Conservation (phyloP, 2,113 vertebrate species). For the Sprattus sprattus region DNA sequence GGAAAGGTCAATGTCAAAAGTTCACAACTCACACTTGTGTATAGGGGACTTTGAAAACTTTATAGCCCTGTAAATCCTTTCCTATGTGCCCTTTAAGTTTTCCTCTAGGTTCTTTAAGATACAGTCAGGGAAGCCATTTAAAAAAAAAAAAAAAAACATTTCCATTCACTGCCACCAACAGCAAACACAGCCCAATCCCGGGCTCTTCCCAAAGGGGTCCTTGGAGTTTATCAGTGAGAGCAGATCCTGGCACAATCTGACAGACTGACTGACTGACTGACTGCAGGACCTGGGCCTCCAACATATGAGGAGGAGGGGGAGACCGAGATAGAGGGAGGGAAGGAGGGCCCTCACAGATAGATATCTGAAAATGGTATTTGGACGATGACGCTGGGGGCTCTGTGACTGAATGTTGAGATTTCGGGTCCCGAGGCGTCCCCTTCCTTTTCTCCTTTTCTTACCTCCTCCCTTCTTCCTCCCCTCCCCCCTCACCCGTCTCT, state of each 20-base stretch:
- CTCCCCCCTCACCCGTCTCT: too few relatives aligned
- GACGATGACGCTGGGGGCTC: constrained; percentile 28
- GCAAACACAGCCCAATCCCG: constrained; percentile 8
- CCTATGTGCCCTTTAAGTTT: neutral
- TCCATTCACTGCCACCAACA: neutral
- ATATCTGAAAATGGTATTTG: constrained; percentile 63
- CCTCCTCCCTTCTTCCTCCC: neutral
- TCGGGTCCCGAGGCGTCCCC: constrained; percentile 16
- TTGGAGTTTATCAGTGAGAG: constrained; percentile 39
- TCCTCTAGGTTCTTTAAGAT: neutral
- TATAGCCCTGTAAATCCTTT: neutral
- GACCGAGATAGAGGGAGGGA: neutral
- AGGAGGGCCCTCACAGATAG: constrained; percentile 40
- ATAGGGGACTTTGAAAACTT: neutral
- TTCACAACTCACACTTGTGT: neutral
- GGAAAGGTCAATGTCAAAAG: neutral
- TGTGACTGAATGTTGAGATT: constrained; percentile 44
- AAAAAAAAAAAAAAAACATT: neutral
- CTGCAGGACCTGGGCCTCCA: neutral
- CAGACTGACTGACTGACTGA: neutral
- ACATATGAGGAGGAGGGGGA: neutral
- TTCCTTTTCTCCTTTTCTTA: neutral
- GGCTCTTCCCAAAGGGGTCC: neutral
- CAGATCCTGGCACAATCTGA: neutral
- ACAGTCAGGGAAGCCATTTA: neutral